These are phyloP conservation scores for Drosophila diplacantha DNA, from an alignment of 2,888 invertebrate species.

Conservation along the genomic window DNA sequence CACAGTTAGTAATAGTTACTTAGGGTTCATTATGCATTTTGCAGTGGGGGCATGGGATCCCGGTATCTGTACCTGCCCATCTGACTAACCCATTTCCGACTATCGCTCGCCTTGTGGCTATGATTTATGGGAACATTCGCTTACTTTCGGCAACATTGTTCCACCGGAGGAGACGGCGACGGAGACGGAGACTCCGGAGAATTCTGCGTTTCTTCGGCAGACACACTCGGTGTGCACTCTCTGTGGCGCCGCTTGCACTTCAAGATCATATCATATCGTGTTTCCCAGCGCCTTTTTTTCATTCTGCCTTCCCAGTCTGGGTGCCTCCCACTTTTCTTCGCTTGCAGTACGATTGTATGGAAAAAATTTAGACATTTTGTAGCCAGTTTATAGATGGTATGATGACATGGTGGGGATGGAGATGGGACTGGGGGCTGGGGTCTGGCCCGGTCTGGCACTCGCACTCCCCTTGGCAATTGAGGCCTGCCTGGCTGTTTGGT, in stretches of 20 bases:
- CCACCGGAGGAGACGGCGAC: conserved; percentile 1
- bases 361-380: conserved; percentile 63
- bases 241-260: conserved; percentile 30
- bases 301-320: conserved; percentile 2
- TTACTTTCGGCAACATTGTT: conserved; percentile 27
- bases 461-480: conserved; percentile 10
- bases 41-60: neutral
- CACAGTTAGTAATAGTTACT: neutral
- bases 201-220: conserved; percentile 15
- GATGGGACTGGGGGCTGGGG: neutral
- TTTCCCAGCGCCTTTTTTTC: conserved; percentile 2
- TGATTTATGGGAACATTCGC: conserved; percentile 27
- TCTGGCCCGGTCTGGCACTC: conserved; percentile 6
- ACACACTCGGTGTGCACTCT: conserved; percentile 1
- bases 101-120: neutral
- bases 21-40: conserved; percentile 15
- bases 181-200: conserved; percentile 1
- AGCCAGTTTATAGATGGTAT: conserved; percentile 63
- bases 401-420: conserved; percentile 3
- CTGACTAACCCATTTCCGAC: conserved; percentile 7
- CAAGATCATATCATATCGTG: conserved; percentile 40
- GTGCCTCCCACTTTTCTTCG: conserved; percentile 30
- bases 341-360: conserved; percentile 4
- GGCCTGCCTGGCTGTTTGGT: conserved; percentile 55
- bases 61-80: conserved; percentile 15